phyloP scores from a whole-genome alignment of 2,797 vertebrate genomes.

The Xiphophorus birchmanni region DNA sequence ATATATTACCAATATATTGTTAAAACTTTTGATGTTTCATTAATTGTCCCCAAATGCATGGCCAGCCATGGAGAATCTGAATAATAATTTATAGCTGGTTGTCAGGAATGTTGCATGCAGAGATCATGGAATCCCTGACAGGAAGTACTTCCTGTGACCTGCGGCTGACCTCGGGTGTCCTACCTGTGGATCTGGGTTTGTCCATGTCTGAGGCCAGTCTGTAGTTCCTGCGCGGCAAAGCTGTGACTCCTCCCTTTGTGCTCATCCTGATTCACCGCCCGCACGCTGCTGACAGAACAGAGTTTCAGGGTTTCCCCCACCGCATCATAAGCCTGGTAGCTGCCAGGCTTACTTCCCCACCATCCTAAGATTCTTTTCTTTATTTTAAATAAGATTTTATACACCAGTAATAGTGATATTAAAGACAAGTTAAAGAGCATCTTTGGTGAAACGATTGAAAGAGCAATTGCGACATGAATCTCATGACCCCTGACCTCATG shows the following conservation, averaged over 20 bases:
- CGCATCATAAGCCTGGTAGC: background rate
- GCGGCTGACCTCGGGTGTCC: background rate
- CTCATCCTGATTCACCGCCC: constrained; percentile 84
- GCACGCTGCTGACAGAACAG: constrained; percentile 24
- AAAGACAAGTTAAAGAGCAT: too few species aligned
- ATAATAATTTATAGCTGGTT: background rate
- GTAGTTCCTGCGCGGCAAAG: constrained; percentile 89
- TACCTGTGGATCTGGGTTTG: constrained; percentile 89
- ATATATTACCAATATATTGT: background rate
- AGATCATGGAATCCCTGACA: background rate
- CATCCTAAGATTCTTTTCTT: background rate
- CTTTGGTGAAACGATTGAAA: too few species aligned
- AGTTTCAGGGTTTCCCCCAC: background rate
- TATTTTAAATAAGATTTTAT: too few species aligned
- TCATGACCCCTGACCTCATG: too few species aligned
- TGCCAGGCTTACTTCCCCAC: background rate
- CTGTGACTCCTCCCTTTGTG: constrained; percentile 85
- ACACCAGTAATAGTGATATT: too few species aligned
- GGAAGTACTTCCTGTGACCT: background rate
- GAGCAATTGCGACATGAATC: too few species aligned
- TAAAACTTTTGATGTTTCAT: background rate
- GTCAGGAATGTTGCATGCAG: background rate
- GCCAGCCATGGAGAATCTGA: background rate
- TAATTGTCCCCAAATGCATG: background rate
- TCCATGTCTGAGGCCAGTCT: constrained; percentile 88